Conservation (phyloP, 1,140 invertebrate genomes). For the Drosophila truncata region DNA sequence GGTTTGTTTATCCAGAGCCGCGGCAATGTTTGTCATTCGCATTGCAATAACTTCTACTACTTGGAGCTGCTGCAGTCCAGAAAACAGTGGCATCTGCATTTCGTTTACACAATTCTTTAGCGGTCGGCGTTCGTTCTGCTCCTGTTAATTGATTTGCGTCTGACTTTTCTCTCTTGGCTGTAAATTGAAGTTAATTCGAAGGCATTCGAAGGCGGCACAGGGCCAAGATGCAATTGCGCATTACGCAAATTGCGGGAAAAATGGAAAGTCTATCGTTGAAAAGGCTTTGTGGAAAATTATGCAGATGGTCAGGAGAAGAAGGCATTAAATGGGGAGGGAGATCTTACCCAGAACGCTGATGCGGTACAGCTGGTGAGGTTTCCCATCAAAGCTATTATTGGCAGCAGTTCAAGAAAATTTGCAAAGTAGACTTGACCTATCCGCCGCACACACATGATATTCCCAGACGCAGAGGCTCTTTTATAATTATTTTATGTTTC, state of each 20-base stretch:
- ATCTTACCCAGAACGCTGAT: slow-evolving; percentile 10
- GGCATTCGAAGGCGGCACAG: slow-evolving; percentile 6
- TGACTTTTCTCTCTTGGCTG: slow-evolving; percentile 41
- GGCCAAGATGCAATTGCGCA: slow-evolving; percentile 52
- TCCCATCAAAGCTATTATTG: slow-evolving; percentile 41
- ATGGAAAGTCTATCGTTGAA: slow-evolving; percentile 51
- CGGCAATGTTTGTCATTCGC: slow-evolving; percentile 76
- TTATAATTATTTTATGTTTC: slow-evolving; percentile 17
- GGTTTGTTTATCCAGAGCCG: slow-evolving; percentile 66
- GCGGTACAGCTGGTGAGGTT: slow-evolving; percentile 21
- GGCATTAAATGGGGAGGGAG: not conserved
- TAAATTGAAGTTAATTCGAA: slow-evolving; percentile 79
- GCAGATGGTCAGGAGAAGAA: slow-evolving; percentile 26
- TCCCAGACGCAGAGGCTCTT: not conserved
- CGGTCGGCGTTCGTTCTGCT: slow-evolving; percentile 40
- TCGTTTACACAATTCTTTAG: slow-evolving; percentile 74
- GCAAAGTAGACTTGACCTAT: slow-evolving; percentile 25
- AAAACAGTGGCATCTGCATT: slow-evolving; percentile 62
- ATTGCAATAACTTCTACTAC: slow-evolving; percentile 78
- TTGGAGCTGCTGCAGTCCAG: slow-evolving; percentile 16
- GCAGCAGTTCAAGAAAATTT: slow-evolving; percentile 35
- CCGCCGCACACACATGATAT: slow-evolving; percentile 6
- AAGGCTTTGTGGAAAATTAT: slow-evolving; percentile 26
- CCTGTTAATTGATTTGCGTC: slow-evolving; percentile 71
- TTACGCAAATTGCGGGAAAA: slow-evolving; percentile 56